Evolutionary conservation across 2,113 vertebrate species (phyloP), one percentile per base, ranked within the genome.

Genomic region (Colistium nudipinnis): DNA sequence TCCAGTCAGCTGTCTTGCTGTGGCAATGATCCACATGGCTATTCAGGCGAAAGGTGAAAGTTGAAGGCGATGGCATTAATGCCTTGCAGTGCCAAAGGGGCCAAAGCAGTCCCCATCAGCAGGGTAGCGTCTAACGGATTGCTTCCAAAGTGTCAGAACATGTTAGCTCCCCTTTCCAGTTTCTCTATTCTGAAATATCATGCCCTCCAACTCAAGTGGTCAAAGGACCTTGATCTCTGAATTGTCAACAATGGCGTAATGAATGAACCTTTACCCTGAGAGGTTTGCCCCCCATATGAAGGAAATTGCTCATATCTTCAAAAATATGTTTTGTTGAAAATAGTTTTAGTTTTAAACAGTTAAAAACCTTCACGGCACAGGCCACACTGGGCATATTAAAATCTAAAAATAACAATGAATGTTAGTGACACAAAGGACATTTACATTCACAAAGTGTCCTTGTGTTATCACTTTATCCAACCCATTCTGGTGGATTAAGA

Each of bases 121-220:
- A 20, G 36, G 62, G 54, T n/a, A 31, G 68, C 54, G 55, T 70
- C 51, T 71, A 57, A 84, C 39, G 28, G 47, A 41, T 19, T 33
- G 52, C 67, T 28, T 70, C 51, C n/a, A 51, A 44, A 53, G 59
- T 87, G 85, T 84, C 83, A 86, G 44, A 81, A 81, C 63, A 75
- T 13, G 74, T 87, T 87, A 84, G 69, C 28, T 24, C n/a, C 76
- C 22, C 3, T 60, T 27, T 57, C 30, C 25, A 20, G 43, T 55
- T 74, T 16, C 54, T 22, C 16, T 19, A 20, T 49, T 24, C 35
- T 73, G 78, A 84, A 78, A 70, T 59, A 60, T 80, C 69, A 48
- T 79, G 79, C 76, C 82, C 78, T 62, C 53, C 49, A 78, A 82
- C 76, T 64, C 53, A 48, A 84, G 41, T 67, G 70, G 71, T 41